Evolutionary conservation across 1,140 invertebrate species (phyloP), one percentile per base, ranked within the genome.

Genomic region (Caerostris extrusa): DNA sequence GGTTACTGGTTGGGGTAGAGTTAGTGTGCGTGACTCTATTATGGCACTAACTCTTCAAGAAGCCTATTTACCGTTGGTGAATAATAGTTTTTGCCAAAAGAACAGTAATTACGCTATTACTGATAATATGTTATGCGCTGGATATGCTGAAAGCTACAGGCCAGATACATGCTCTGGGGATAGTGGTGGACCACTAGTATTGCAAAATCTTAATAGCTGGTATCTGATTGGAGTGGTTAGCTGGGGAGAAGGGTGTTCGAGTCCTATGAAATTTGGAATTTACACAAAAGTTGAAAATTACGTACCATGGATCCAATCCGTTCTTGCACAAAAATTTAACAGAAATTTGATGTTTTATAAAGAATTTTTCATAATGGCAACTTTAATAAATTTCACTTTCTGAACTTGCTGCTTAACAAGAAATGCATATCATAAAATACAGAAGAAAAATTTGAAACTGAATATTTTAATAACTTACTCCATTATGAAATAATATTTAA

Each of bases 161-260:
- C 98, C 98, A 95, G 98, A 99, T 61, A 95, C 95, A 67, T 94
- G 95, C 77, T 96, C 98, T 97, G 98, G 98, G 17, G 98, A 99
- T 95, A 99, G 98, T 0, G 98, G 98, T 53, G 98, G 98, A 69
- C 98, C 98, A 10, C 96, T 99, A 57, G 97, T 98, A 96, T 98
- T 99, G 3, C 97, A 97, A 95, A 98, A 98, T 0, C 97, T 97
- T 95, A 98, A 98, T 5, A 97, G 97, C 82, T 99, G 98, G 96
- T 98, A 98, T 96, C 96, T 99, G 57, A 98, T 98, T 1, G 98
- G 99, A 3, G 98, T 99, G 95, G 99, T 99, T 95, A 98, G 98
- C 93, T 99, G 98, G 98, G 99, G 98, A 60, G 95, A 96, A 94
- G 95, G 95, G 3, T 96, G 95, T 88, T 95, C 95, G 17, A 94